Percentiles rank a stretch among this genome's conserved stretches.
phyloP scores from a whole-genome alignment of 1,140 invertebrate genomes.

The Penaeus chinensis region DNA sequence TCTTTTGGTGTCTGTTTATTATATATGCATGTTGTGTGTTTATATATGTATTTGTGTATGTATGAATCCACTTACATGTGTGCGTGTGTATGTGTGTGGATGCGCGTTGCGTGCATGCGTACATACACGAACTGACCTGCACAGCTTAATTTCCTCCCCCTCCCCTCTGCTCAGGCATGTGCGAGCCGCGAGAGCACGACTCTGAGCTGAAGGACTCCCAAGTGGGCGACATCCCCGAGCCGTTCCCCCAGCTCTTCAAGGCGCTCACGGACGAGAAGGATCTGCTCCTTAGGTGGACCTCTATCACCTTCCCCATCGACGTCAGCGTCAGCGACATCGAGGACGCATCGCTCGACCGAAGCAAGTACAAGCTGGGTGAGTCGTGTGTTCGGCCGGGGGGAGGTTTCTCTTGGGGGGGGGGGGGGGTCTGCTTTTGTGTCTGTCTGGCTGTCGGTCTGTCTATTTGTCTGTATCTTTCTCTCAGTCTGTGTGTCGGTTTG shows the following conservation, averaged over 20 bases:
- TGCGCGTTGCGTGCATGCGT: too few relatives aligned
- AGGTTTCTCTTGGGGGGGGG: neutral
- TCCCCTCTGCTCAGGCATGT: constrained; percentile 51
- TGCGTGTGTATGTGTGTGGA: too few relatives aligned
- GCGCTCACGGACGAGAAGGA: constrained; percentile 57
- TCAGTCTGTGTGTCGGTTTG: too few relatives aligned
- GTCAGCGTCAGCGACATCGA: constrained; percentile 66
- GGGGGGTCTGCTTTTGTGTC: neutral
- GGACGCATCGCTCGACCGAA: constrained; percentile 1
- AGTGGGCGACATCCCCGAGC: constrained; percentile 66
- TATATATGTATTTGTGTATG: too few relatives aligned
- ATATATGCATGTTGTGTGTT: too few relatives aligned
- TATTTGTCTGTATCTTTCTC: too few relatives aligned
- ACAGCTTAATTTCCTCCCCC: too few relatives aligned
- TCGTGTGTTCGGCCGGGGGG: neutral
- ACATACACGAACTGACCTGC: neutral
- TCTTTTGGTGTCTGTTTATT: too few relatives aligned
- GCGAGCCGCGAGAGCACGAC: constrained; percentile 39
- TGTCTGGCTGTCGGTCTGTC: too few relatives aligned
- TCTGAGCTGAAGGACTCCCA: constrained; percentile 35
- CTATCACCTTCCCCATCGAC: constrained; percentile 76
- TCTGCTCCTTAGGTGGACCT: constrained; percentile 34
- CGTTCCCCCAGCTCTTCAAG: constrained; percentile 62
- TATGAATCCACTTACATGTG: neutral
- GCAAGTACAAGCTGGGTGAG: constrained; percentile 37